Evolutionary conservation across 2,797 vertebrate genomes (phyloP).

Genomic region (Urocyon cinereoargenteus): DNA sequence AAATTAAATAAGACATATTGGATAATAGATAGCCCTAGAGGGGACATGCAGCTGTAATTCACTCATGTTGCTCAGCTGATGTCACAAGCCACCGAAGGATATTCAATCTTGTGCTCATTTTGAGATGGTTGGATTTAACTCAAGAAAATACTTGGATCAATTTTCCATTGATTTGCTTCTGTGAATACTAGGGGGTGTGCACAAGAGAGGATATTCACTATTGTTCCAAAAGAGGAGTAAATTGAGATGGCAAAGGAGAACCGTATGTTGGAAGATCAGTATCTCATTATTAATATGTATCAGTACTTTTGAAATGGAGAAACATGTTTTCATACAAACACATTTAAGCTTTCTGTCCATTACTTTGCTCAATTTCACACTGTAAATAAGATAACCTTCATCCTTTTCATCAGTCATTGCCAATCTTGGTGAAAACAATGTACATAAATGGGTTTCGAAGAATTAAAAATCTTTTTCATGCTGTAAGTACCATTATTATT

Average conservation of each 20-base stretch:
- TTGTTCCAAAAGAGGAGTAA: slow-evolving; percentile 46
- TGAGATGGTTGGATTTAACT: slow-evolving; percentile 77
- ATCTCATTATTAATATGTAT: slow-evolving; percentile 58
- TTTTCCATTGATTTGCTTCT: slow-evolving; percentile 76
- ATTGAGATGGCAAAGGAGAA: slow-evolving; percentile 11
- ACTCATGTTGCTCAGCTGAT: slow-evolving; percentile 73
- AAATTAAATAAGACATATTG: slow-evolving; percentile 83
- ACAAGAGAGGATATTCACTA: slow-evolving; percentile 39
- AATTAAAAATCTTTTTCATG: slow-evolving; percentile 18
- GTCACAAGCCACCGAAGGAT: slow-evolving; percentile 80
- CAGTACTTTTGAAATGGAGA: slow-evolving; percentile 44
- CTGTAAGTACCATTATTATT: neutral
- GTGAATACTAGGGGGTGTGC: slow-evolving; percentile 28
- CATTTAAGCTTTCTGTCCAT: slow-evolving; percentile 6
- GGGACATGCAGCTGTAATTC: slow-evolving; percentile 80
- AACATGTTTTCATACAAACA: slow-evolving; percentile 5
- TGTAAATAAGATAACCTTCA: neutral
- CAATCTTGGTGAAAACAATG: slow-evolving; percentile 44
- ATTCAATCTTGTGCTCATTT: slow-evolving; percentile 72
- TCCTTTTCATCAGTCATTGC: neutral
- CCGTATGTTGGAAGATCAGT: neutral
- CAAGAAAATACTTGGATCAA: slow-evolving; percentile 72
- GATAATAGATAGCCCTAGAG: slow-evolving; percentile 82
- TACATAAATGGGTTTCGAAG: neutral
- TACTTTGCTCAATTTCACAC: neutral